Evolutionary conservation across 2,888 invertebrate species (phyloP), one percentile per base, ranked within the genome.

Genomic region (Brachyopa scutellaris): DNA sequence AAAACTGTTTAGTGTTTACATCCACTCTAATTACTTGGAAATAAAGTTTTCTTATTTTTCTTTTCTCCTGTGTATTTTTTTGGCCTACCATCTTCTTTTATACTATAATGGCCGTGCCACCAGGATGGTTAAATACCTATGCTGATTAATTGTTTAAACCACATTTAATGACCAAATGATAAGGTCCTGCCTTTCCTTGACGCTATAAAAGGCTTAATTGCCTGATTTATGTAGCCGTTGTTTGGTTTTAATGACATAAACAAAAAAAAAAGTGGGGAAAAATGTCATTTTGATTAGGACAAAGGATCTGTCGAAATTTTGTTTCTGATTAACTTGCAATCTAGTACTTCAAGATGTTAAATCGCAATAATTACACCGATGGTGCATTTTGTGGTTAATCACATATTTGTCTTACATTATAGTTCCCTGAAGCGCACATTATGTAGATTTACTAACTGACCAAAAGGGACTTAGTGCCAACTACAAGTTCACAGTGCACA

Each of bases 131-230:
- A 9, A 33, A 33, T 11, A 8, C 23, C 21, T 36, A 6, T 3
- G 19, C 8, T 15, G 9, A 17, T 42, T 29, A 42, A 61, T 61
- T 15, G 29, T 11, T 6, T 4, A 45, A 45, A 33, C 33, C 61
- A 31, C 45, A 61, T 59, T n/a, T 61, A 61, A 61, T 61, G 61
- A 45, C 61, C 21, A 33, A 61, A 19, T 45, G 59, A 42, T 42
- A 11, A 45, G 33, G 33, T 21, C 1, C 19, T 11, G 31, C 31
- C 17, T 61, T 45, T 33, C 17, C 4, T 45, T 5, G 0, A 17
- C 11, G 42, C 5, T 9, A 31, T 31, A 33, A 38, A 47, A 33
- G 62, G 33, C 62, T 62, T 62, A 62, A 62, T 62, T 62, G 23
- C 6, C 47, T 62, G 47, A 62, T 62, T 62, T 62, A 62, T 62